Base-by-base conservation (phyloP, 2,797 vertebrate genomes). In the Hoplostethus atlanticus region DNA sequence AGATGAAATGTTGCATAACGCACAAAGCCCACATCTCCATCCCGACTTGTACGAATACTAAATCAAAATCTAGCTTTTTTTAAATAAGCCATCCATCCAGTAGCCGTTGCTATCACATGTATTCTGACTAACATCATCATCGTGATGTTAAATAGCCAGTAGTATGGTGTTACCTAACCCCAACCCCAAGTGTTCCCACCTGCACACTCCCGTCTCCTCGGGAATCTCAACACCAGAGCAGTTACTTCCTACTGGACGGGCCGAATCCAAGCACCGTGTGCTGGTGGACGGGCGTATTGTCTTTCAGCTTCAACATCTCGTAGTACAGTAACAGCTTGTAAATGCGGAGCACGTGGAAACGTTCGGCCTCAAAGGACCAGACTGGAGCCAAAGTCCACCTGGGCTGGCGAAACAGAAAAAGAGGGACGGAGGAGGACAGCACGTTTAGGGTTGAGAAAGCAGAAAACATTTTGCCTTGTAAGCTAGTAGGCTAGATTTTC, bases 261-360 rank as follows among this genome's bases (percentile, higher is more conserved):
- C 57, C 56, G 56, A 68, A 83, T 76, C 77, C 76, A 85, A 84
- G 79, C 42, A 59, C 67, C 71, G 64, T 69, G 81, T 64, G 85
- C 57, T 51, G 60, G 69, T 75, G 44, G 65, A 82, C 79, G 70
- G 84, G 34, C 60, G 31, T 84, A 84, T 81, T 86, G 73, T 86
- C 84, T 89, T 83, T 87, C 82, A 83, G 80, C 73, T 65, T 68
- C 83, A 21, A 85, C 76, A 52, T 84, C 79, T 88, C 71, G 78
- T 75, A 56, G 64, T 76, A 83, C 66, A 79, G 81, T 79, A 83
- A 89, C 89, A 88, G 87, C 84, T 90, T 92, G 88, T 91, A 91
- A 90, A 92, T 78, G 83, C 67, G 36, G 66, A 3, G 71, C 64
- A 71, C 57, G 67, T 87, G 81, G 84, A 90, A 90, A 91, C 55